Evolutionary conservation across 1,140 invertebrate genomes (phyloP), one percentile per base, ranked within the genome.

Genomic region (Brachionus rotundiformis): DNA sequence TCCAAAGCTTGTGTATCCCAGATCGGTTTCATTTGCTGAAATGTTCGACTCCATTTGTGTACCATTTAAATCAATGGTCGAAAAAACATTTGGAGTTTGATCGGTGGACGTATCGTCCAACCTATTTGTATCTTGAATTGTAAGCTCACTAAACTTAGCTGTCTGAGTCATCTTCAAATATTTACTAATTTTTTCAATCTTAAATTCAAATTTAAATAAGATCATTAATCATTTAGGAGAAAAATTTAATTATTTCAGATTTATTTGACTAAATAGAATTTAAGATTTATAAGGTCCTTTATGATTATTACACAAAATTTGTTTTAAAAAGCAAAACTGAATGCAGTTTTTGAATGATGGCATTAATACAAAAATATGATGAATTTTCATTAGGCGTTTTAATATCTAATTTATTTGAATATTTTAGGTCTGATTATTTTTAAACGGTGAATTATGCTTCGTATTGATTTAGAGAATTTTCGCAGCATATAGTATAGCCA

Each of bases 1-100:
- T 33, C 63, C 63, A 68, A 68, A 68, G 36, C 63, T 68, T 33
- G 63, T 68, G 16, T 68, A 68, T 13, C 63, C 63, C 29, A 68
- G 16, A 19, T 68, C 63, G 10, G 63, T 36, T 33, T 68, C 63
- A n/a, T 68, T 68, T 19, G 29, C n/a, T 0, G 63, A 68, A 16
- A 33, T 33, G 29, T 68, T 68, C 8, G 31, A 19, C n/a, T 68
- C 63, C 2, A 68, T 36, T 33, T 68, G 63, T 7, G 61, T 31
- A 11, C 61, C 61, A 33, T 68, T 68, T 68, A 68, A 68, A 19
- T 68, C 63, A n/a, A 68, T 68, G n/a, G 63, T 68, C 2, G 63
- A 68, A 68, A 68, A 68, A 19, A 27, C 33, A 16, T 16, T 68
- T 36, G 29, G 63, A 13, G 16, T 68, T 33, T 68, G 31, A 36